Conservation (phyloP, 2,888 invertebrate genomes). For the Axea sp. region DNA sequence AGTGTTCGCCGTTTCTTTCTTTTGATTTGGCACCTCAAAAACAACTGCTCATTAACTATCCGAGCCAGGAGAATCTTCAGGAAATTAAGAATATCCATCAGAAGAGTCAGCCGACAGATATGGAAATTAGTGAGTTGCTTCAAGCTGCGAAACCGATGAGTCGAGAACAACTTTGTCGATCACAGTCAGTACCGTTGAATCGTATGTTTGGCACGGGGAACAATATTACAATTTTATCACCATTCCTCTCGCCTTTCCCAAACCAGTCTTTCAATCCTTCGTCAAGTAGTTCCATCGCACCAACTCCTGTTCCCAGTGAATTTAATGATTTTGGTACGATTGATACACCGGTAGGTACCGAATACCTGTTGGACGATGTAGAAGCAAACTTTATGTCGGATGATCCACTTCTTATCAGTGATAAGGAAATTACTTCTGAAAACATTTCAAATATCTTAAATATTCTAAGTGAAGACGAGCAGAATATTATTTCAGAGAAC, state of each 20-base stretch:
- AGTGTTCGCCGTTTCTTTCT: constrained; percentile 64
- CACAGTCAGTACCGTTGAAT: constrained; percentile 89
- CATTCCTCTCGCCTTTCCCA: constrained; percentile 70
- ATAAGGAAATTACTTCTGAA: constrained; percentile 80
- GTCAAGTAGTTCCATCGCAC: constrained; percentile 84
- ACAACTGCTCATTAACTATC: constrained; percentile 76
- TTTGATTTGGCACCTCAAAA: constrained; percentile 73
- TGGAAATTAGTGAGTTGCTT: constrained; percentile 84
- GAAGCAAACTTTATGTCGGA: constrained; percentile 74
- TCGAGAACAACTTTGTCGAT: constrained; percentile 80
- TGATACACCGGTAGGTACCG: constrained; percentile 82
- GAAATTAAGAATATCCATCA: constrained; percentile 72
- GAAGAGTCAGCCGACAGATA: constrained; percentile 74
- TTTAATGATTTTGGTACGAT: constrained; percentile 86
- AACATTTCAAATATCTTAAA: constrained; percentile 85
- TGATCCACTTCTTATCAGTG: constrained; percentile 74
- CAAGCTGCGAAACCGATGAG: constrained; percentile 81
- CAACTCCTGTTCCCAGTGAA: constrained; percentile 86
- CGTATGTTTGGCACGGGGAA: constrained; percentile 80
- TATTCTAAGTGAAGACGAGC: constrained; percentile 80
- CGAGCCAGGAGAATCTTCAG: constrained; percentile 76
- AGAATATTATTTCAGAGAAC: constrained; percentile 68
- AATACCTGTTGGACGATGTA: constrained; percentile 74
- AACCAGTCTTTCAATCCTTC: constrained; percentile 77
- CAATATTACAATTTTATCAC: constrained; percentile 74